Evolutionary conservation across 2,113 vertebrate genomes (phyloP).

Genomic region (human (Homo sapiens)): GRCh38 chrX:40403001-40403500

Average conservation of each 20-base stretch:
- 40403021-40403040: neutral
- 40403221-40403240: neutral
- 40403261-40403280: neutral
- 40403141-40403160: neutral
- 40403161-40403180: neutral
- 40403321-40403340: neutral
- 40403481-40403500: neutral
- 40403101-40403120: neutral
- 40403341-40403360: neutral
- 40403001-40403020: neutral
- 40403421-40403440: neutral
- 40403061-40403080: neutral
- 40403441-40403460: neutral
- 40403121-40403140: neutral
- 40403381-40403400: neutral
- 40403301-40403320: neutral
- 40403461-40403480: neutral
- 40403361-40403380: neutral
- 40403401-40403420: neutral
- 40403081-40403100: neutral
- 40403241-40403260: neutral
- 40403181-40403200: conserved; percentile 18
- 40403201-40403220: neutral
- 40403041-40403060: neutral
- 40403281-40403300: neutral